phyloP scores from a whole-genome alignment of 2,888 invertebrate genomes.

The Itoplectis maculator region DNA sequence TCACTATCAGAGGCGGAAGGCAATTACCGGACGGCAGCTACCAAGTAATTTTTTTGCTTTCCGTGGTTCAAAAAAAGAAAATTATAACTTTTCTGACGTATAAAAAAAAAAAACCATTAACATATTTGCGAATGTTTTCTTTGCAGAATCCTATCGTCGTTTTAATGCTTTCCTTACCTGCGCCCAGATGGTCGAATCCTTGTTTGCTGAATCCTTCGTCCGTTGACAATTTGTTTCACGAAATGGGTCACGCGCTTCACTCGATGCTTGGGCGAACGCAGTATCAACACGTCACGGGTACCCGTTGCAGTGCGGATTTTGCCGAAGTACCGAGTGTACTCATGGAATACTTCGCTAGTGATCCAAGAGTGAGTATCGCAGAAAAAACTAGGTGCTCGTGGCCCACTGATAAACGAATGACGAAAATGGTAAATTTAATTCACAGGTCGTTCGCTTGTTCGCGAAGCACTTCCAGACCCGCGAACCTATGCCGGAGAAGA shows the following conservation, averaged over 20 bases:
- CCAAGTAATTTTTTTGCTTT: conserved; percentile 86
- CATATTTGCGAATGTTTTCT: conserved; percentile 34
- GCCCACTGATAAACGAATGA: neutral
- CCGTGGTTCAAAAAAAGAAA: neutral
- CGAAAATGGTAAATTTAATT: conserved; percentile 14
- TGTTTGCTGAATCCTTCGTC: conserved; percentile 93
- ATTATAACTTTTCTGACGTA: neutral
- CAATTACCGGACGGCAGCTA: conserved; percentile 91
- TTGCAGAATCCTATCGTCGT: conserved; percentile 94
- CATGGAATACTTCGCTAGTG: conserved; percentile 98
- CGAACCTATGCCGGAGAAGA: conserved; percentile 91
- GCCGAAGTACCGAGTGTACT: conserved; percentile 99
- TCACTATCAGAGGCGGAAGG: conserved; percentile 98
- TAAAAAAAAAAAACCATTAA: too few species aligned
- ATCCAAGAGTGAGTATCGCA: conserved; percentile 88
- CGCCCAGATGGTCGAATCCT: conserved; percentile 91
- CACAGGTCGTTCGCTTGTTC: conserved; percentile 92
- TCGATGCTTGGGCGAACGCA: conserved; percentile 98
- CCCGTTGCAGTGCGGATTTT: conserved; percentile 98
- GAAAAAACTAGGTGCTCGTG: too few species aligned
- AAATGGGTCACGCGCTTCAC: conserved; percentile 99
- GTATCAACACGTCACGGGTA: conserved; percentile 99
- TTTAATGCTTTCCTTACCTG: conserved; percentile 94
- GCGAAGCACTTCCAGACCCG: conserved; percentile 96
- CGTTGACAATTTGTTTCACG: conserved; percentile 99